These are phyloP conservation scores for Tetragnatha versicolor DNA, from an alignment of 1,140 invertebrate species.

Conservation along the genomic window DNA sequence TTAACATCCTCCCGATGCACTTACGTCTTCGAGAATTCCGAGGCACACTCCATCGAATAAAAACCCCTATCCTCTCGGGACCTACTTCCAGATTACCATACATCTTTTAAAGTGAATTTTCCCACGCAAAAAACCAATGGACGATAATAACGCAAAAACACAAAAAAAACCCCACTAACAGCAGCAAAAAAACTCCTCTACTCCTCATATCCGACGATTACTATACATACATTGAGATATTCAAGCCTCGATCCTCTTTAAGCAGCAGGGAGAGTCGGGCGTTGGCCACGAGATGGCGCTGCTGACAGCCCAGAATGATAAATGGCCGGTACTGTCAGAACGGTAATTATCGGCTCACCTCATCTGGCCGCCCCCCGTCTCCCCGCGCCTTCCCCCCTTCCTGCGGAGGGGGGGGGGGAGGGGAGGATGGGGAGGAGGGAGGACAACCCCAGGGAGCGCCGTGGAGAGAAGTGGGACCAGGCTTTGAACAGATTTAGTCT, in stretches of 20 bases:
- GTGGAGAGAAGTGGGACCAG: constrained; percentile 25
- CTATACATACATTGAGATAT: too few relatives aligned
- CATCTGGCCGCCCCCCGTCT: constrained; percentile 43
- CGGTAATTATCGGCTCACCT: constrained; percentile 56
- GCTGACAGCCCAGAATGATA: constrained; percentile 51
- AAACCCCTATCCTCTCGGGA: background rate
- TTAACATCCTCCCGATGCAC: background rate
- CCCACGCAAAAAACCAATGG: background rate
- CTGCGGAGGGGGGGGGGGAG: background rate
- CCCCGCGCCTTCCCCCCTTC: background rate
- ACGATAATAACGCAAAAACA: background rate
- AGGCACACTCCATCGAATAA: constrained; percentile 18
- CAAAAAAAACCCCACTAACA: background rate
- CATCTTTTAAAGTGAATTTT: constrained; percentile 41
- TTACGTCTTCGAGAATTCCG: background rate
- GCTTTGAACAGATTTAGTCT: constrained; percentile 45
- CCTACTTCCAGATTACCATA: constrained; percentile 40
- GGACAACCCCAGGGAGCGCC: constrained; percentile 26
- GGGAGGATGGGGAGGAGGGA: background rate
- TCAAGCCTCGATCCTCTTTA: too few relatives aligned
- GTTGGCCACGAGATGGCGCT: constrained; percentile 46
- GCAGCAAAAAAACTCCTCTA: background rate
- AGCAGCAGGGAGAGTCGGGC: background rate
- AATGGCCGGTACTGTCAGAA: constrained; percentile 55
- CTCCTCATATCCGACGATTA: background rate